Conservation (phyloP, 2,888 invertebrate genomes). For the Gymnoscelis rufifasciata region DNA sequence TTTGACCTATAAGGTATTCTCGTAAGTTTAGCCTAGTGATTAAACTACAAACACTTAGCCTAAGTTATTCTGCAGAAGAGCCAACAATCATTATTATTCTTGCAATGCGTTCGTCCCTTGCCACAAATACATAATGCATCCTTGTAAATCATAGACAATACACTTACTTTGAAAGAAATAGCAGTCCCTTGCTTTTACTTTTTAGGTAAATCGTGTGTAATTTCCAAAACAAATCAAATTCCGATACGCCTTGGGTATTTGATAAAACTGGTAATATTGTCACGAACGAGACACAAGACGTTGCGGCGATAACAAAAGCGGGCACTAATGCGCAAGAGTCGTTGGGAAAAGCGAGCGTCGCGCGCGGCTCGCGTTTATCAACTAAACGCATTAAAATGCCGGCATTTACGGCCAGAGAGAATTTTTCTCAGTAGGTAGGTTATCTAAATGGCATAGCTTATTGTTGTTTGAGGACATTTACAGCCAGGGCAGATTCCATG, state of each 20-base stretch:
- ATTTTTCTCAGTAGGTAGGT: constrained; percentile 38
- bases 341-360: constrained; percentile 52
- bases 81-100: constrained; percentile 32
- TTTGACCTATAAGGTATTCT: too few species aligned
- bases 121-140: constrained; percentile 48
- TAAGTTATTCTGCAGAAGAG: too few species aligned
- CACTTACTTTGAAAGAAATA: constrained; percentile 60
- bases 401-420: constrained; percentile 45
- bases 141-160: constrained; percentile 42
- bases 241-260: not conserved
- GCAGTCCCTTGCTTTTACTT: too few species aligned
- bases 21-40: too few species aligned
- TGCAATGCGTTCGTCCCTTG: constrained; percentile 41
- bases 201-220: too few species aligned
- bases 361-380: constrained; percentile 65
- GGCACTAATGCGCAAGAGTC: constrained; percentile 34
- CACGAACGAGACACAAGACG: not conserved
- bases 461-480: constrained; percentile 31
- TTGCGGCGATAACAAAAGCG: constrained; percentile 22
- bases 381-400: constrained; percentile 69
- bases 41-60: too few species aligned
- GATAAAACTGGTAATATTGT: constrained; percentile 1
- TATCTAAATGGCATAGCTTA: constrained; percentile 33
- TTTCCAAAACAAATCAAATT: too few species aligned
- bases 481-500: constrained; percentile 10